A percentile compares a stretch with the other conserved stretches of the same genome.
phyloP scores from a whole-genome alignment of 2,113 vertebrate species.

The Aleadryas rufinucha region DNA sequence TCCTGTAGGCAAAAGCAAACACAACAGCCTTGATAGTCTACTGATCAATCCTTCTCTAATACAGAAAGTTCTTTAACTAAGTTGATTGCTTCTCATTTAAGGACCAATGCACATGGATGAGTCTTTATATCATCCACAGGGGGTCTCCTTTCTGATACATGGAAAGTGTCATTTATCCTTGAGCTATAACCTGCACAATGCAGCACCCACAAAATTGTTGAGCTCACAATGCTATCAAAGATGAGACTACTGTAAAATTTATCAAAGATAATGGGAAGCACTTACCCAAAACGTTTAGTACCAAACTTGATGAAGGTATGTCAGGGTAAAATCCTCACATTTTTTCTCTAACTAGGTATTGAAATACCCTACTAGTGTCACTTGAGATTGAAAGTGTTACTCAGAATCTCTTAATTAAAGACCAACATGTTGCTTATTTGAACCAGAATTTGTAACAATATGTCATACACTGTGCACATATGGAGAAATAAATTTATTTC shows the following conservation, averaged over 20 bases:
- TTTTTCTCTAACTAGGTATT: not conserved
- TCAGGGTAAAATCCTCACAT: not conserved
- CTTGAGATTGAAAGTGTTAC: not conserved
- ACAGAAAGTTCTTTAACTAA: not conserved
- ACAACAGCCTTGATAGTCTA: not conserved
- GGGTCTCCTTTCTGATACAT: not conserved
- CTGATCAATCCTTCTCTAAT: not conserved
- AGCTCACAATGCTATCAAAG: not conserved
- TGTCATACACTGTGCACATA: not conserved
- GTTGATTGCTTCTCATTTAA: not conserved
- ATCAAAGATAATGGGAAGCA: not conserved
- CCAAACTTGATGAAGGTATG: not conserved
- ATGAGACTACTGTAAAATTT: not conserved
- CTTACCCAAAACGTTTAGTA: not conserved
- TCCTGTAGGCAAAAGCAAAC: not conserved
- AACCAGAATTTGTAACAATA: not conserved
- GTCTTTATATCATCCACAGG: not conserved
- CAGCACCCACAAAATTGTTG: not conserved
- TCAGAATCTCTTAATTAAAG: not conserved
- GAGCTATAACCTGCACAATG: not conserved
- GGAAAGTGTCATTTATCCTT: not conserved
- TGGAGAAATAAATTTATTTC: not conserved
- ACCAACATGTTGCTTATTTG: not conserved
- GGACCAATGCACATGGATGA: not conserved
- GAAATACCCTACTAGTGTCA: not conserved